Conservation (phyloP, 2,113 vertebrate genomes). For the Loxodonta africana region DNA sequence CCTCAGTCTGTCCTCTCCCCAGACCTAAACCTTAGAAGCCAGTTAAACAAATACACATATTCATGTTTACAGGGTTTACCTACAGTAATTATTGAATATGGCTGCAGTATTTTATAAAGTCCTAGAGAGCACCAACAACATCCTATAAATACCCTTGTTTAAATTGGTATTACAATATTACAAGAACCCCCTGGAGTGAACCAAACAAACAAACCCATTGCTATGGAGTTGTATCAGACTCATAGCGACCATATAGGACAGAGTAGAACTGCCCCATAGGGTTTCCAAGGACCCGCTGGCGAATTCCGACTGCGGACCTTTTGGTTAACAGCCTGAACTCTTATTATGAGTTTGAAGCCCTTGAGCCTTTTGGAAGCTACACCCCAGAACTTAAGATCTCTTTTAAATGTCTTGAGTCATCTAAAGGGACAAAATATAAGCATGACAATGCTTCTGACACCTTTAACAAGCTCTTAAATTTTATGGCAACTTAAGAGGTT, state of each 20-base stretch:
- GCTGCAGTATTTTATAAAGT: not conserved
- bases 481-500: conserved; percentile 67
- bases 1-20: not conserved
- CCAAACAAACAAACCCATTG: not conserved
- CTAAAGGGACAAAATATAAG: conserved; percentile 74
- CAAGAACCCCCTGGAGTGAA: not conserved
- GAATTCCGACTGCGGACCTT: not conserved
- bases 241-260: not conserved
- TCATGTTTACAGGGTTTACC: not conserved
- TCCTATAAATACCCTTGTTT: not conserved
- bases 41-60: not conserved
- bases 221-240: not conserved
- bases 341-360: not conserved
- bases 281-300: not conserved
- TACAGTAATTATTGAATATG: not conserved
- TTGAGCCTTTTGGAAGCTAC: not conserved
- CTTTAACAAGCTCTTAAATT: conserved; percentile 70
- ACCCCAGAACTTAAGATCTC: not conserved
- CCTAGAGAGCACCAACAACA: not conserved
- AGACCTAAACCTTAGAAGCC: not conserved
- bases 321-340: not conserved
- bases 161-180: not conserved
- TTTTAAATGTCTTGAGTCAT: not conserved
- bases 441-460: conserved; percentile 71
- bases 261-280: not conserved